Percentiles rank a stretch among this genome's conserved stretches.
phyloP scores from a whole-genome alignment of 2,888 invertebrate genomes.

The Pristionchus entomophagus region DNA sequence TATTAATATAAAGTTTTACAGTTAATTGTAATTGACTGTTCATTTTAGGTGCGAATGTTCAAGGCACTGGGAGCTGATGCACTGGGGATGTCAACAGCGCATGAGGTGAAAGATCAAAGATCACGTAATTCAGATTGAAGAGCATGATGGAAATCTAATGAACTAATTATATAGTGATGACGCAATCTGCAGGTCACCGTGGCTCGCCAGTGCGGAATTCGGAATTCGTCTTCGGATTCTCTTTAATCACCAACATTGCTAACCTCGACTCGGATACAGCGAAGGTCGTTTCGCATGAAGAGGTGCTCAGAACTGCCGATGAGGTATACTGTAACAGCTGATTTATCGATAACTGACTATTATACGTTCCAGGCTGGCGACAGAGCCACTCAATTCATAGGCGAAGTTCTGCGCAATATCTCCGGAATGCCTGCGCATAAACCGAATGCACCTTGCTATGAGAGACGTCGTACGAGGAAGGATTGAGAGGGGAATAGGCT shows the following conservation, averaged over 20 bases:
- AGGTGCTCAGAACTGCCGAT: conserved; percentile 70
- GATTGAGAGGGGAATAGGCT: neutral
- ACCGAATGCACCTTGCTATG: conserved; percentile 11
- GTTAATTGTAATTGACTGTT: too few relatives aligned
- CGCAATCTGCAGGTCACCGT: neutral
- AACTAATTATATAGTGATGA: neutral
- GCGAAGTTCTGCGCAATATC: conserved; percentile 18
- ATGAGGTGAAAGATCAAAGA: conserved; percentile 82
- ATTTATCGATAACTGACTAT: neutral
- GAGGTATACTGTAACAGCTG: conserved; percentile 53
- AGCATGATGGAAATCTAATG: neutral
- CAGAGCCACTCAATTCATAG: conserved; percentile 14
- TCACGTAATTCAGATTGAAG: too few relatives aligned
- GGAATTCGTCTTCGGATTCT: conserved; percentile 91
- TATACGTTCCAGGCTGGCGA: neutral
- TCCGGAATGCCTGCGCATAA: conserved; percentile 37
- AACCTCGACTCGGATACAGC: conserved; percentile 70
- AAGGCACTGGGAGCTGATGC: conserved; percentile 72
- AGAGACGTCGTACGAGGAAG: conserved; percentile 31
- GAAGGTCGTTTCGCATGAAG: conserved; percentile 72
- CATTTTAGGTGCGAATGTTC: conserved; percentile 60
- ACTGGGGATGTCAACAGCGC: conserved; percentile 84
- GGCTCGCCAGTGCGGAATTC: conserved; percentile 89
- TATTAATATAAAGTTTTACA: too few relatives aligned
- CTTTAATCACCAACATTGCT: conserved; percentile 89